A percentile compares a stretch with the other conserved stretches of the same genome.
phyloP scores from a whole-genome alignment of 2,888 invertebrate species.

The Pyrgus malvae region DNA sequence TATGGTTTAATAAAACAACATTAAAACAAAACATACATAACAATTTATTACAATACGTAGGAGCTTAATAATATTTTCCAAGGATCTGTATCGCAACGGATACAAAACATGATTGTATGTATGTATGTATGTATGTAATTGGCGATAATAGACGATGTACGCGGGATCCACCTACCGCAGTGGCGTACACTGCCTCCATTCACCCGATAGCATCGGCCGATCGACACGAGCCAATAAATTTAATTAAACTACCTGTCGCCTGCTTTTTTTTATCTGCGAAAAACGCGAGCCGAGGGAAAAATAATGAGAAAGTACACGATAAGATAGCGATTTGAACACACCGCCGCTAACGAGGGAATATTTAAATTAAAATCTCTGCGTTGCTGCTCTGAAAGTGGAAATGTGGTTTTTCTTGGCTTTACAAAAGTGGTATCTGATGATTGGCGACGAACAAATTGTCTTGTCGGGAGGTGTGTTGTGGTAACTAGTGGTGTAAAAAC shows the following conservation, averaged over 20 bases:
- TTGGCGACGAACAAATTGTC: too few relatives aligned
- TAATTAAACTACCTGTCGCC: slow-evolving; percentile 64
- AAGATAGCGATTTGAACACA: slow-evolving; percentile 35
- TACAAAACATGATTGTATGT: too few relatives aligned
- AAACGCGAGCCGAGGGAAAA: slow-evolving; percentile 43
- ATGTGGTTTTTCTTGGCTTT: background rate
- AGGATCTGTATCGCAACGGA: too few relatives aligned
- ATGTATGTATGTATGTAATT: slow-evolving; percentile 9
- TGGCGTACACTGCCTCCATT: too few relatives aligned
- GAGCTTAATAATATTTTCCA: too few relatives aligned
- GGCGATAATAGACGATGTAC: background rate
- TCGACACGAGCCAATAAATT: slow-evolving; percentile 60
- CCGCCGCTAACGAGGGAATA: slow-evolving; percentile 11
- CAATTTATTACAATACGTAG: too few relatives aligned
- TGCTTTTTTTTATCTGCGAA: slow-evolving; percentile 48
- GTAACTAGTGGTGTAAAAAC: too few relatives aligned
- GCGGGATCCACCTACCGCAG: slow-evolving; percentile 15
- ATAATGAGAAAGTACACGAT: slow-evolving; percentile 43
- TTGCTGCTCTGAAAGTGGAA: background rate
- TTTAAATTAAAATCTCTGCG: background rate
- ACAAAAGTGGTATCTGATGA: too few relatives aligned
- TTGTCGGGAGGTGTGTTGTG: too few relatives aligned
- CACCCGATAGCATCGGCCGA: slow-evolving; percentile 42
- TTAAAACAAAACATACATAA: too few relatives aligned
- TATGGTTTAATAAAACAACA: too few relatives aligned